phyloP scores from a whole-genome alignment of 2,113 vertebrate genomes.

The Cryptoleucopteryx plumbea region DNA sequence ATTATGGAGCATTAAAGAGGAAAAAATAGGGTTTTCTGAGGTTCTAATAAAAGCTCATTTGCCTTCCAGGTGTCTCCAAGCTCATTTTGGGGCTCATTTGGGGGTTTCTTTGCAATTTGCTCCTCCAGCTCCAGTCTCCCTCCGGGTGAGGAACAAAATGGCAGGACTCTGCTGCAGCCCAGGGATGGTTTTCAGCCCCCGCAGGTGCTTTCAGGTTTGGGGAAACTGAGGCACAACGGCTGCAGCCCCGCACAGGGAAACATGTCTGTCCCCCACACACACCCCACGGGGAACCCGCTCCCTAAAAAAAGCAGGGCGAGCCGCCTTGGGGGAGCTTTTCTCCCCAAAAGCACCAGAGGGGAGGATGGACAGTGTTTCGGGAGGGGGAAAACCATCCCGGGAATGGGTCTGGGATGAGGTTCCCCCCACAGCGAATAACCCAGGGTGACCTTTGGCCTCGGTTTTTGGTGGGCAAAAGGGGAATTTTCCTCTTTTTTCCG shows the following conservation, averaged over 20 bases:
- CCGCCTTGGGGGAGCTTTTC: fast-evolving
- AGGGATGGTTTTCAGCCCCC: neutral
- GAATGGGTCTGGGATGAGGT: neutral
- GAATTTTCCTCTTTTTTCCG: fast-evolving
- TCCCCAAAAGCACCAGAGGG: neutral
- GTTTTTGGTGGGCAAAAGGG: neutral
- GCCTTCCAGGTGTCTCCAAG: neutral
- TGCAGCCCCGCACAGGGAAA: neutral
- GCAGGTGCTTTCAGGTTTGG: neutral
- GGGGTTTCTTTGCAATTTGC: neutral
- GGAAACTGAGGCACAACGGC: neutral
- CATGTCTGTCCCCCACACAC: fast-evolving
- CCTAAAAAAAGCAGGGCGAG: fast-evolving
- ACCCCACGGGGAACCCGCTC: fast-evolving
- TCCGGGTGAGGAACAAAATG: fast-evolving
- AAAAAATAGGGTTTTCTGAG: neutral
- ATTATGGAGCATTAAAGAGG: neutral
- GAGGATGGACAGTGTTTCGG: fast-evolving
- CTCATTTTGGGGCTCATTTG: neutral
- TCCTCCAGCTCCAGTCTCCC: neutral
- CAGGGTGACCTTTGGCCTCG: fast-evolving
- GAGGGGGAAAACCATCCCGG: fast-evolving
- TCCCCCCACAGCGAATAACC: fast-evolving
- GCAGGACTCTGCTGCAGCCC: neutral
- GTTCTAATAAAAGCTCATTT: neutral